Evolutionary conservation across 92 coral and sea anemone genomes (phyloP).

Genomic region (Phymanthus crucifer): DNA sequence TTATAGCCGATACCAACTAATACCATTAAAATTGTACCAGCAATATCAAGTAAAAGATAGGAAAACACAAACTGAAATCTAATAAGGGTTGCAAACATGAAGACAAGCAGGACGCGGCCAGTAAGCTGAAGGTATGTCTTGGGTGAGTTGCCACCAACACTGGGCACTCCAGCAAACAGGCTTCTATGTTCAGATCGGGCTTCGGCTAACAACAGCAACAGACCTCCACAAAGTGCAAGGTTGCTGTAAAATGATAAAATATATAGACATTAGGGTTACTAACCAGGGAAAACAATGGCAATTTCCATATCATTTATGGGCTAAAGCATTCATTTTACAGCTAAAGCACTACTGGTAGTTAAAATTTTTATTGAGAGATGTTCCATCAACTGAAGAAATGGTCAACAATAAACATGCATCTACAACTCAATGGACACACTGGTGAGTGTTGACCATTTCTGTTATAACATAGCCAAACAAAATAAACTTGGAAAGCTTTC

Average conservation of each 20-base stretch:
- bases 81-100: slow-evolving; percentile 96
- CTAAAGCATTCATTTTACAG: no score
- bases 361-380: no score
- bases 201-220: slow-evolving; percentile 89
- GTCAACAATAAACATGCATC: no score
- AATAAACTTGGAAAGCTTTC: no score
- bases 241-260: slow-evolving; percentile 51
- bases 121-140: slow-evolving; percentile 97
- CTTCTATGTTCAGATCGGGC: slow-evolving; percentile 93
- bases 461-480: no score
- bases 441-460: no score
- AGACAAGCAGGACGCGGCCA: slow-evolving; percentile 91
- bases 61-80: slow-evolving; percentile 82
- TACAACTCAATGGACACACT: no score
- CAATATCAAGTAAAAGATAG: slow-evolving; percentile 72
- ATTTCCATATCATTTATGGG: no score
- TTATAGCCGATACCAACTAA: slow-evolving; percentile 94
- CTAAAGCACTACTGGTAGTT: no score
- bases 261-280: background rate
- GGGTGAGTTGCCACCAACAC: slow-evolving; percentile 93
- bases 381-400: no score
- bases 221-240: slow-evolving; percentile 95
- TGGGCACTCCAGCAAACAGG: slow-evolving; percentile 96
- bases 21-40: slow-evolving; percentile 89
- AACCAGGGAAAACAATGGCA: no score